Conservation (phyloP, 1,140 invertebrate genomes). For the Nilaparvata lugens region DNA sequence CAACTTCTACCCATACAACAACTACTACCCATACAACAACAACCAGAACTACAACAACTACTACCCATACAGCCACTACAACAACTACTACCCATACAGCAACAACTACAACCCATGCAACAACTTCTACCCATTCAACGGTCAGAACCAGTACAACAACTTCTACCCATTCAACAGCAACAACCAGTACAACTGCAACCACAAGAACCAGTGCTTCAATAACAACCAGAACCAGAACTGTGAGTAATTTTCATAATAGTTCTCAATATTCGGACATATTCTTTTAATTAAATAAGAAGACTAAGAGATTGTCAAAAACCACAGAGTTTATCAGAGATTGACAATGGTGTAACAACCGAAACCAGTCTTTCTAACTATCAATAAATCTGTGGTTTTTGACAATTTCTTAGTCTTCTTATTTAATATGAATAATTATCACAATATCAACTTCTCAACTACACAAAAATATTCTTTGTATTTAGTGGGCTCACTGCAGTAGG, state of each 20-base stretch:
- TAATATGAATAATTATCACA: too few relatives aligned
- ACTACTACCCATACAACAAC: not conserved
- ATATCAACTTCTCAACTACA: too few relatives aligned
- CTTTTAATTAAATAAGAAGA: too few relatives aligned
- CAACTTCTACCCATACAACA: not conserved
- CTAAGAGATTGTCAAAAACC: too few relatives aligned
- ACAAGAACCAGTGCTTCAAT: not conserved
- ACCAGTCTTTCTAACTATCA: too few relatives aligned
- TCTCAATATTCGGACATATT: too few relatives aligned
- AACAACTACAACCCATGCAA: not conserved
- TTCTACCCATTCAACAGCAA: not conserved
- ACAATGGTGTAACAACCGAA: too few relatives aligned
- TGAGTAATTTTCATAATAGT: not conserved
- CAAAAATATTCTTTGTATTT: too few relatives aligned
- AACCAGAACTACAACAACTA: not conserved
- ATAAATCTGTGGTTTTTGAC: too few relatives aligned
- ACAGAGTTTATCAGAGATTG: too few relatives aligned
- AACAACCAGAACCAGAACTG: not conserved
- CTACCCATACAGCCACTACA: not conserved
- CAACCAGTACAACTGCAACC: not conserved
- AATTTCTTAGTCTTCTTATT: too few relatives aligned
- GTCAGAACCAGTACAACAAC: conserved; percentile 1
- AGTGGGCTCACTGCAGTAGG: too few relatives aligned
- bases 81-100: not conserved
- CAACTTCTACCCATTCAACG: not conserved